Evolutionary conservation across 2,888 invertebrate species (phyloP).

Genomic region (Torymus auratus): DNA sequence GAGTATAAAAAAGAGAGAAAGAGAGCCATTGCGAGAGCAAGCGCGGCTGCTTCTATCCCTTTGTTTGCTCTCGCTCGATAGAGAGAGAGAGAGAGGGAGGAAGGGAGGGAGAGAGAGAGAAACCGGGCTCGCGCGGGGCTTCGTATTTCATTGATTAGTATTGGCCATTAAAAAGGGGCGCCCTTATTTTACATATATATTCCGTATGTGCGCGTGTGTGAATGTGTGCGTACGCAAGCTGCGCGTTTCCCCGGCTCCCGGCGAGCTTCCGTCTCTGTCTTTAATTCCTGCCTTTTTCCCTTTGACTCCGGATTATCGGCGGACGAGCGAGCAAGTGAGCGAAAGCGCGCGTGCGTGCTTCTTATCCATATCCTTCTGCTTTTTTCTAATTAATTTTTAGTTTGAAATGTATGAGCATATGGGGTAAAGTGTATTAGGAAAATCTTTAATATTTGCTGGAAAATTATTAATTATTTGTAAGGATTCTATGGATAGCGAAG

Average conservation of each 20-base stretch:
- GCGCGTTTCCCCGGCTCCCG: background rate
- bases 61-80: constrained; percentile 70
- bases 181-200: constrained; percentile 67
- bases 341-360: too few species aligned
- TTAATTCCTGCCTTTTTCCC: background rate
- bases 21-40: constrained; percentile 5
- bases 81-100: background rate
- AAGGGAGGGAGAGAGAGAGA: constrained; percentile 57
- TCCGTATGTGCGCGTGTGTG: background rate
- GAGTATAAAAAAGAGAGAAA: background rate
- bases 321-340: too few species aligned
- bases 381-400: too few species aligned
- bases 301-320: constrained; percentile 5
- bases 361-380: too few species aligned
- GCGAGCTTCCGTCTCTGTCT: background rate
- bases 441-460: too few species aligned
- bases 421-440: too few species aligned
- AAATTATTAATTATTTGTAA: too few species aligned
- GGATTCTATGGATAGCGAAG: too few species aligned
- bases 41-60: constrained; percentile 63
- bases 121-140: constrained; percentile 65
- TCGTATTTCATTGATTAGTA: constrained; percentile 76
- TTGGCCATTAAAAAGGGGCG: constrained; percentile 74
- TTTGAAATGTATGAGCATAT: too few species aligned
- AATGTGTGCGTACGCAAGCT: background rate